phyloP scores from a whole-genome alignment of 2,888 invertebrate genomes.

The Entomobrya multifasciata region DNA sequence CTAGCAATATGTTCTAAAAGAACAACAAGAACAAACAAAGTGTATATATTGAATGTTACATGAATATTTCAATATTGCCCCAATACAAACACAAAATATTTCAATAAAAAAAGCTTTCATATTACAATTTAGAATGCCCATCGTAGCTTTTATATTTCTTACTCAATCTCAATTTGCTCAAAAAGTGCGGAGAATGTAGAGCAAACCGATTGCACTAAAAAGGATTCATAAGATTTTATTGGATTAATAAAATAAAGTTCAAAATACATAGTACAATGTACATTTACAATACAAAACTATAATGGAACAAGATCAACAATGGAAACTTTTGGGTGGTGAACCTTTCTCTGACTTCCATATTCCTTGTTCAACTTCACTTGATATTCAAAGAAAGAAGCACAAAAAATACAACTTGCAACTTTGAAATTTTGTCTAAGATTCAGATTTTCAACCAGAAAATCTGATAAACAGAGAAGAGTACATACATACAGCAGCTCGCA shows the following conservation, averaged over 20 bases:
- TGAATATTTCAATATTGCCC: not conserved
- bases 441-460: conserved; percentile 26
- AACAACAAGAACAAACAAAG: not conserved
- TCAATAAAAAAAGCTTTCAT: conserved; percentile 17
- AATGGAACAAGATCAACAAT: not conserved
- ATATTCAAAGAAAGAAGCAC: not conserved
- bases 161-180: not conserved
- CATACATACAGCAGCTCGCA: too few species aligned
- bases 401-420: not conserved
- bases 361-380: not conserved
- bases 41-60: conserved; percentile 6
- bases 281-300: not conserved
- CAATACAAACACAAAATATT: not conserved
- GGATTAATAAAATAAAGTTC: conserved; percentile 33
- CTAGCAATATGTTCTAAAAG: not conserved
- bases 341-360: not conserved
- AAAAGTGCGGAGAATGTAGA: too few species aligned
- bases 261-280: not conserved
- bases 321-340: not conserved
- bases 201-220: not conserved
- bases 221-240: conserved; percentile 3
- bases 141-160: too few species aligned
- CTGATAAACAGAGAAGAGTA: not conserved
- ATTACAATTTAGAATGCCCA: not conserved
- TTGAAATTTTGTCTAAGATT: conserved; percentile 30